phyloP scores from a whole-genome alignment of 1,140 invertebrate genomes.

The Lucilia sericata region DNA sequence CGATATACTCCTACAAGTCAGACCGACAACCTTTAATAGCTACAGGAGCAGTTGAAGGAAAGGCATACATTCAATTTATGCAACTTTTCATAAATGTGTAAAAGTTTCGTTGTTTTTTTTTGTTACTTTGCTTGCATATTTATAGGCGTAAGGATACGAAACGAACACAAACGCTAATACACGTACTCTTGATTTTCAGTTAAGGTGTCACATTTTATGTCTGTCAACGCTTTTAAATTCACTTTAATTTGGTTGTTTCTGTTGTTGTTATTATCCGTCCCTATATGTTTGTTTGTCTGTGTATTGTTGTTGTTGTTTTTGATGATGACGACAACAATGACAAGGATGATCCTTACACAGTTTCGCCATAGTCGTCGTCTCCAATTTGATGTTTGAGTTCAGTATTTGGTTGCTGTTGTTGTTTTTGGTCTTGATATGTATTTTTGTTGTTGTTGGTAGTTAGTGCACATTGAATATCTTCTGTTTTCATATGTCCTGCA shows the following conservation, averaged over 20 bases:
- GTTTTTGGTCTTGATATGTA: not conserved
- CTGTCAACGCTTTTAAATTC: slow-evolving; percentile 26
- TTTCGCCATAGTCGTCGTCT: slow-evolving; percentile 17
- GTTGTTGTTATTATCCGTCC: not conserved
- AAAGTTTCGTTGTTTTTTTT: not conserved
- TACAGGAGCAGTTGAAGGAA: too few species aligned
- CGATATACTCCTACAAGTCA: not conserved
- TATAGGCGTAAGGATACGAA: not conserved
- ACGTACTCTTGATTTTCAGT: not conserved
- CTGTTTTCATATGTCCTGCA: slow-evolving; percentile 46
- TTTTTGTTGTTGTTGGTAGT: not conserved
- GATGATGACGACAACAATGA: not conserved
- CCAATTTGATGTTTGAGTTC: not conserved
- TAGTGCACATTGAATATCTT: slow-evolving; percentile 29
- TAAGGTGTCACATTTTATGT: slow-evolving; percentile 26
- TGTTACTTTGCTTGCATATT: not conserved
- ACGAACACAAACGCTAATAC: not conserved
- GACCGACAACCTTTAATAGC: too few species aligned
- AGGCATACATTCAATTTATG: not conserved
- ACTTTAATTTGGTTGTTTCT: slow-evolving; percentile 2
- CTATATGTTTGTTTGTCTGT: not conserved
- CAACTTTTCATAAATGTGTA: not conserved
- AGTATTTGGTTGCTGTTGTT: not conserved
- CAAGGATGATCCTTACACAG: slow-evolving; percentile 10
- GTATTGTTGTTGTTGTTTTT: not conserved